Percentiles rank a stretch among this genome's conserved stretches.
phyloP scores from a whole-genome alignment of 2,888 invertebrate species.

The Biston betularia region DNA sequence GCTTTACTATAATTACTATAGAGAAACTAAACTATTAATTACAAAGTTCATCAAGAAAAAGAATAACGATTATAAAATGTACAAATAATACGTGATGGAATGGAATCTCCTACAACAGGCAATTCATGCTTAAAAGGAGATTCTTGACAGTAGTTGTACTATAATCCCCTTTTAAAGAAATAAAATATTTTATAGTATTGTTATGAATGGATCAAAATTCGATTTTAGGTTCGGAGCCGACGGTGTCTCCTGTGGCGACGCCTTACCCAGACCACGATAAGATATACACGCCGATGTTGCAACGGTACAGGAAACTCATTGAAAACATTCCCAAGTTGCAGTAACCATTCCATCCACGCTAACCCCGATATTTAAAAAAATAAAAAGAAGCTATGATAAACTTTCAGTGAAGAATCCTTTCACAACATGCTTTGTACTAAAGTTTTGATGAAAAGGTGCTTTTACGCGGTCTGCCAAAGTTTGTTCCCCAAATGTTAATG shows the following conservation, averaged over 20 bases:
- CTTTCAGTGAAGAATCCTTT: background rate
- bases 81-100: too few relatives aligned
- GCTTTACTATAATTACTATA: too few relatives aligned
- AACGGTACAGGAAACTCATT: constrained; percentile 85
- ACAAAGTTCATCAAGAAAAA: too few relatives aligned
- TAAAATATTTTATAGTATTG: too few relatives aligned
- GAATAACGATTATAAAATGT: too few relatives aligned
- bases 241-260: constrained; percentile 85
- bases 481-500: background rate
- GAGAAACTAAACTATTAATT: too few relatives aligned
- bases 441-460: constrained; percentile 6
- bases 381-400: background rate
- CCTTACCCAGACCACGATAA: constrained; percentile 91
- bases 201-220: background rate
- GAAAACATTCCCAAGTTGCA: constrained; percentile 65
- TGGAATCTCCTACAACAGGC: too few relatives aligned
- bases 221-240: constrained; percentile 65
- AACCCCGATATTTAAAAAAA: background rate
- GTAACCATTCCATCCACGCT: background rate
- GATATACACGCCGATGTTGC: constrained; percentile 91
- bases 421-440: constrained; percentile 1
- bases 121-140: too few relatives aligned
- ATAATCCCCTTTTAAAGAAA: too few relatives aligned
- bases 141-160: too few relatives aligned
- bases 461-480: constrained; percentile 1